Conservation (phyloP, 2,888 invertebrate species). For the Drosophila kanekoi region DNA sequence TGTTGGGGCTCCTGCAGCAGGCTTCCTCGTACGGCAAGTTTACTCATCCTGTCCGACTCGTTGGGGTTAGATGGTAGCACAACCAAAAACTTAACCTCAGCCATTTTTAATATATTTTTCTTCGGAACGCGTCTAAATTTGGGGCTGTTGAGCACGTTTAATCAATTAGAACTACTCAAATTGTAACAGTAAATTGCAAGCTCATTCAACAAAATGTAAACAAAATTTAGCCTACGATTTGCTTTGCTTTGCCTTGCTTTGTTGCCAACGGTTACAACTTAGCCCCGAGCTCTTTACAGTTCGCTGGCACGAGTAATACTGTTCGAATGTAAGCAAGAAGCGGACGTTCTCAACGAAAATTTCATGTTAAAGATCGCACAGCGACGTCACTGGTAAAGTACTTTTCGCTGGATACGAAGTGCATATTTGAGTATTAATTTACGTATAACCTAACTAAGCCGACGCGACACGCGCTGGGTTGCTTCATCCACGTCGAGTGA, state of each 20-base stretch:
- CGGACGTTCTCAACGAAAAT: slow-evolving; percentile 26
- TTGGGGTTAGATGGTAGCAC: slow-evolving; percentile 70
- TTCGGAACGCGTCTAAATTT: background rate
- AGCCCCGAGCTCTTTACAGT: slow-evolving; percentile 35
- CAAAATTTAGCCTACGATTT: slow-evolving; percentile 21
- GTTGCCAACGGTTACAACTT: slow-evolving; percentile 63
- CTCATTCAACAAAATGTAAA: slow-evolving; percentile 42
- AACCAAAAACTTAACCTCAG: slow-evolving; percentile 71
- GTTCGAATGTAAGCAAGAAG: slow-evolving; percentile 29
- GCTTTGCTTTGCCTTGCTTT: slow-evolving; percentile 8
- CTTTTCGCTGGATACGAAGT: slow-evolving; percentile 35
- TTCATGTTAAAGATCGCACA: slow-evolving; percentile 47
- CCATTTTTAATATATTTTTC: slow-evolving; percentile 51
- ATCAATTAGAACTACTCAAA: slow-evolving; percentile 32
- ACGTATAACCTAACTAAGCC: slow-evolving; percentile 12
- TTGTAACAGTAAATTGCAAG: slow-evolving; percentile 26
- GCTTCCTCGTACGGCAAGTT: slow-evolving; percentile 78
- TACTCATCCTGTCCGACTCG: slow-evolving; percentile 66
- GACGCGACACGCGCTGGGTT: slow-evolving; percentile 20
- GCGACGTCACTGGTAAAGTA: slow-evolving; percentile 62
- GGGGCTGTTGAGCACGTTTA: slow-evolving; percentile 15
- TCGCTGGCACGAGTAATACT: slow-evolving; percentile 55
- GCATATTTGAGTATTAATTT: slow-evolving; percentile 43
- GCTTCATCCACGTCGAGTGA: slow-evolving; percentile 33
- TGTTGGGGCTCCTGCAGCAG: slow-evolving; percentile 74